Conservation (phyloP, 2,888 invertebrate genomes). For the Galerucella nymphaeae region DNA sequence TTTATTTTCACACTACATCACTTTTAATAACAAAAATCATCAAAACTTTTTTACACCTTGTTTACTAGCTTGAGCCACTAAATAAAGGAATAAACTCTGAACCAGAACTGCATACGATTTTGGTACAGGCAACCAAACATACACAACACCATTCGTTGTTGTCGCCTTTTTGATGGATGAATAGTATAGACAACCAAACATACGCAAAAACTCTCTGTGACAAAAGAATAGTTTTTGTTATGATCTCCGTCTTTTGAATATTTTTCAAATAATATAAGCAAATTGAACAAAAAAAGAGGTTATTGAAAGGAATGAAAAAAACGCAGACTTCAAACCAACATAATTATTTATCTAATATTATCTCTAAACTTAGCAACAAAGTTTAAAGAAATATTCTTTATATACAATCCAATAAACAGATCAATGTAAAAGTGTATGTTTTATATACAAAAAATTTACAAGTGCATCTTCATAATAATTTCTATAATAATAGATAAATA, state of each 20-base stretch:
- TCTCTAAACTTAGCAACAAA: not conserved
- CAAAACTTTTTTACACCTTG: not conserved
- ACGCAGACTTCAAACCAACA: not conserved
- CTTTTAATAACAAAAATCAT: not conserved
- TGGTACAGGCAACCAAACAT: no score
- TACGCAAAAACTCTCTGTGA: no score
- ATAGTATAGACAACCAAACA: no score
- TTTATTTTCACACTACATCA: not conserved
- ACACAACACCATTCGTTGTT: no score
- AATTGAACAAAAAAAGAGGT: no score
- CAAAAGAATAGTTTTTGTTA: no score
- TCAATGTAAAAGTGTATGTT: slow-evolving; percentile 3
- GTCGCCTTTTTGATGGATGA: no score
- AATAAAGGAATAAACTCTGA: not conserved
- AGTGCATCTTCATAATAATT: not conserved
- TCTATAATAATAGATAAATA: not conserved
- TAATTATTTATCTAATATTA: not conserved
- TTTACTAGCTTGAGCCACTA: not conserved
- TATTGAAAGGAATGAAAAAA: no score
- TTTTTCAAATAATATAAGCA: no score
- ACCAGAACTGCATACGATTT: no score
- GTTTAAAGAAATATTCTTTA: slow-evolving; percentile 2
- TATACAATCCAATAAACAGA: not conserved
- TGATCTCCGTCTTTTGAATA: no score
- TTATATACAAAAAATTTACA: not conserved